Evolutionary conservation across 1,140 invertebrate species (phyloP).

Genomic region (Drosophila pseudoananassae): DNA sequence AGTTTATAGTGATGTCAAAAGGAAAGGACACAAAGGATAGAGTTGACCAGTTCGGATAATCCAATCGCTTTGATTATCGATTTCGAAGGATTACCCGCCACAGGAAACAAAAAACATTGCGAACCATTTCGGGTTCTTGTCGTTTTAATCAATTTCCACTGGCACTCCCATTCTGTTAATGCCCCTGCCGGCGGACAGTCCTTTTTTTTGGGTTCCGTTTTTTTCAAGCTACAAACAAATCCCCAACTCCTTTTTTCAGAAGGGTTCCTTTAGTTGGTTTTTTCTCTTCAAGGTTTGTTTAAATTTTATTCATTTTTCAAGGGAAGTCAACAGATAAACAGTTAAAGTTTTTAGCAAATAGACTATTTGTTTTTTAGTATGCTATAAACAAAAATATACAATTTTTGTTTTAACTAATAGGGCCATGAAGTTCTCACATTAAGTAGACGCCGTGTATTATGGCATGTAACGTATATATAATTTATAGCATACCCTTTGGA

Average conservation of each 20-base stretch:
- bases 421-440: neutral
- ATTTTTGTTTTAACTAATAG: neutral
- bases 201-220: conserved; percentile 48
- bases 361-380: neutral
- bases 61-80: conserved; percentile 54
- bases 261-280: conserved; percentile 20
- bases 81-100: conserved; percentile 45
- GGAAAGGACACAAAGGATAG: conserved; percentile 1
- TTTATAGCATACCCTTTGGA: conserved; percentile 13
- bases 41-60: conserved; percentile 37
- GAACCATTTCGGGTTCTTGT: conserved; percentile 35
- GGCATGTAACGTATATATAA: neutral
- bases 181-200: conserved; percentile 43
- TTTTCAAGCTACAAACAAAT: conserved; percentile 9
- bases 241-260: conserved; percentile 16
- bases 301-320: neutral
- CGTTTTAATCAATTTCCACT: conserved; percentile 75
- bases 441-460: conserved; percentile 18
- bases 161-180: conserved; percentile 31
- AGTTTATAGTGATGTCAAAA: conserved; percentile 10
- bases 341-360: neutral
- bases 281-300: conserved; percentile 8
- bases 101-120: conserved; percentile 17
- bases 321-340: neutral
- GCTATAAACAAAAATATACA: no score